A percentile compares a stretch with the other conserved stretches of the same genome.
These are phyloP conservation scores for Sebastes flavidus DNA, from an alignment of 2,797 vertebrate genomes.

Conservation along the genomic window DNA sequence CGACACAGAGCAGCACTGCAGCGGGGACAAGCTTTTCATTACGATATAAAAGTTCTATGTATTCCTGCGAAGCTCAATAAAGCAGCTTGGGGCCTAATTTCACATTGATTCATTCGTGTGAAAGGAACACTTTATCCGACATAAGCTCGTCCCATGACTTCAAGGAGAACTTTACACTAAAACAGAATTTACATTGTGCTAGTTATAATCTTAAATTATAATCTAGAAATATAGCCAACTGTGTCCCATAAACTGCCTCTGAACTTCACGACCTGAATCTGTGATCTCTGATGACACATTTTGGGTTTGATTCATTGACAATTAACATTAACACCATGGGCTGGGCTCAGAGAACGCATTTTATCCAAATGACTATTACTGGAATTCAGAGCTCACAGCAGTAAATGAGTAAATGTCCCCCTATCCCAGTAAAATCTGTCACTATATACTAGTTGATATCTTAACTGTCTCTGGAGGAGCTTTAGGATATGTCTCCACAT, in stretches of 20 bases:
- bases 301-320: not conserved
- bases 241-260: not conserved
- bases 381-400: not conserved
- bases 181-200: slow-evolving; percentile 13
- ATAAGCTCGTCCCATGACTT: slow-evolving; percentile 37
- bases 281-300: not conserved
- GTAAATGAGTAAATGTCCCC: not conserved
- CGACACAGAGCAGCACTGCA: not conserved
- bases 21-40: not conserved
- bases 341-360: not conserved
- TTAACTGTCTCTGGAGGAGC: not conserved
- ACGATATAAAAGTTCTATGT: slow-evolving; percentile 13
- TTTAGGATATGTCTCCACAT: not conserved
- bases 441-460: not conserved
- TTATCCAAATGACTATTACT: not conserved
- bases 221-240: not conserved
- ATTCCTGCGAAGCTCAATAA: not conserved
- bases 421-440: not conserved
- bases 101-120: slow-evolving; percentile 15
- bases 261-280: not conserved
- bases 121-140: slow-evolving; percentile 14
- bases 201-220: not conserved
- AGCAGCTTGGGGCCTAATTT: slow-evolving; percentile 18
- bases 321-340: not conserved
- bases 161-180: not conserved